Percentiles rank a stretch among this genome's conserved stretches.
These are phyloP conservation scores for Trissonchulus sp. DNA, from an alignment of 2,888 invertebrate genomes.

Conservation along the genomic window DNA sequence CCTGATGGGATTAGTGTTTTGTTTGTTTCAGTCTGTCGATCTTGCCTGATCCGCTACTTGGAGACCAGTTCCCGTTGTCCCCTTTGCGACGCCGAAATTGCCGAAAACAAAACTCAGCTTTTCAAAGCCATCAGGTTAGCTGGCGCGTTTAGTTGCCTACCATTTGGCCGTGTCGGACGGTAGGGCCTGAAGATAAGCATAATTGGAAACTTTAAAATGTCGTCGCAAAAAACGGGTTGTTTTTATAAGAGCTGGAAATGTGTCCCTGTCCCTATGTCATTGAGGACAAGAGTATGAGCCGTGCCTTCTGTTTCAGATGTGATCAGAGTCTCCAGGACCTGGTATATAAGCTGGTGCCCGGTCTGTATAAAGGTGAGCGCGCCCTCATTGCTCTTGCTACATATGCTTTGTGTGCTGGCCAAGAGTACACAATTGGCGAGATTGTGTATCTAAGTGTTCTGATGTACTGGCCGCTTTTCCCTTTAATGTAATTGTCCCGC, in stretches of 20 bases:
- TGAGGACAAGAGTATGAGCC: no score
- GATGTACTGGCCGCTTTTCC: no score
- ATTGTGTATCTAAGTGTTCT: no score
- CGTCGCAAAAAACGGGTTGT: no score
- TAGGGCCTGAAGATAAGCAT: no score
- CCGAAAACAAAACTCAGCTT: conserved; percentile 17
- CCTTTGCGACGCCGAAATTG: conserved; percentile 32
- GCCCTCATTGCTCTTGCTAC: neutral
- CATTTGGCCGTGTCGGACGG: no score
- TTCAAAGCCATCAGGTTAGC: conserved; percentile 23
- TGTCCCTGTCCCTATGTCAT: no score
- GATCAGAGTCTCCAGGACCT: conserved; percentile 40
- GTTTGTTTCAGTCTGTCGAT: conserved; percentile 35
- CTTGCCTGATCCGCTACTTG: conserved; percentile 34
- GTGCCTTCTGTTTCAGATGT: conserved; percentile 32
- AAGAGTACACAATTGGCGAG: no score
- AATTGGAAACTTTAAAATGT: no score
- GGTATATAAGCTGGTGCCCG: conserved; percentile 42
- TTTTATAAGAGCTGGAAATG: no score
- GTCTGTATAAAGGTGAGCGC: conserved; percentile 41
- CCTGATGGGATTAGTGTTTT: no score
- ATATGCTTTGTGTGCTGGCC: neutral
- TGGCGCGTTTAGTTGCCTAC: neutral
- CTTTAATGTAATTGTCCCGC: no score
- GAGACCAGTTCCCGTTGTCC: conserved; percentile 30